These are phyloP conservation scores for Microctenopoma steveboyesi DNA, from an alignment of 2,797 vertebrate species.

Conservation along the genomic window DNA sequence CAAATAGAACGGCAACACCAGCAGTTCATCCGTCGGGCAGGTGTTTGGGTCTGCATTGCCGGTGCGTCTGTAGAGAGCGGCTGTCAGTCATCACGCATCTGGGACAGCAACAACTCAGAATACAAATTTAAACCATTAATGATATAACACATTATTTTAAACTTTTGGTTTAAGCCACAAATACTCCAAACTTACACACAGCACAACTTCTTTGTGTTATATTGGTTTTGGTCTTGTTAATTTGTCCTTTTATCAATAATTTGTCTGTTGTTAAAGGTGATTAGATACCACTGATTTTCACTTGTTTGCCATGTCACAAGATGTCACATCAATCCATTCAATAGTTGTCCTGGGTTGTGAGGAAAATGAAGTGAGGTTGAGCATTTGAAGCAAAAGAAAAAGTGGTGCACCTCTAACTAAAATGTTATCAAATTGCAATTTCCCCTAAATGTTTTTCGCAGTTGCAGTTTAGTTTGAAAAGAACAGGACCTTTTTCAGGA, in stretches of 20 bases:
- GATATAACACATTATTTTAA: neutral
- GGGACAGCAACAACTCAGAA: conserved; percentile 16
- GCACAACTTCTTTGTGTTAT: neutral
- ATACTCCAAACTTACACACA: too few species aligned
- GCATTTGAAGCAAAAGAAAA: too few species aligned
- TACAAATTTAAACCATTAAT: conserved; percentile 21
- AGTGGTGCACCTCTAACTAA: too few species aligned
- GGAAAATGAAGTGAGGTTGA: too few species aligned
- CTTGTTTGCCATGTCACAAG: too few species aligned
- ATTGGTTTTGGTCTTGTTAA: neutral
- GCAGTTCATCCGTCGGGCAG: conserved; percentile 44
- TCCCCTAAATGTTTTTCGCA: too few species aligned
- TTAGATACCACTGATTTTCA: neutral
- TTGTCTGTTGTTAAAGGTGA: neutral
- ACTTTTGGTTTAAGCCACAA: neutral
- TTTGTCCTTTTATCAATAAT: neutral
- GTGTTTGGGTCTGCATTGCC: conserved; percentile 28
- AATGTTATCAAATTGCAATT: too few species aligned
- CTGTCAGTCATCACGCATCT: conserved; percentile 39
- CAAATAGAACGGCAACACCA: conserved; percentile 5
- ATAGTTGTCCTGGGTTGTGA: too few species aligned
- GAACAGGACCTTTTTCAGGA: too few species aligned
- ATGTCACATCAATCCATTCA: too few species aligned
- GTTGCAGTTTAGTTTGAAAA: too few species aligned
- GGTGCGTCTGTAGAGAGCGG: conserved; percentile 11